phyloP scores from a whole-genome alignment of 2,797 vertebrate species.

The Galagoides demidoff region DNA sequence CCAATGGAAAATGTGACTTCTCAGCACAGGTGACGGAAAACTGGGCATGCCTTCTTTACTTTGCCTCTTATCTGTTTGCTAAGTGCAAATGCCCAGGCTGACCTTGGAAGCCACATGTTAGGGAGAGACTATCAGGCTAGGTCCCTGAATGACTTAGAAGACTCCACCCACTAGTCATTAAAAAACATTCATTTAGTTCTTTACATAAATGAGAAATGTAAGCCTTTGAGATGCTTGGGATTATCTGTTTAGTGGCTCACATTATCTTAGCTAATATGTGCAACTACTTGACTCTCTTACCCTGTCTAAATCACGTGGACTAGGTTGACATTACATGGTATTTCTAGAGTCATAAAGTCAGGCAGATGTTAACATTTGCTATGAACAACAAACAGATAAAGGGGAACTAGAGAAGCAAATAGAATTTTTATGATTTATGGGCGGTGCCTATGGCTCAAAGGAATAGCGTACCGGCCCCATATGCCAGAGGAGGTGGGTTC shows the following conservation, averaged over 20 bases:
- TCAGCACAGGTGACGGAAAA: not conserved
- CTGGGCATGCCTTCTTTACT: not conserved
- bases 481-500: too few species aligned
- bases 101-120: not conserved
- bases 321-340: not conserved
- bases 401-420: not conserved
- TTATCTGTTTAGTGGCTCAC: not conserved
- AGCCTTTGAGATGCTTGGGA: not conserved
- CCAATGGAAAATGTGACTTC: not conserved
- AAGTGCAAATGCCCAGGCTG: not conserved
- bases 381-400: not conserved
- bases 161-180: not conserved
- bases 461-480: too few species aligned
- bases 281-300: not conserved
- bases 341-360: not conserved
- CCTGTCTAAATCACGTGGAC: not conserved
- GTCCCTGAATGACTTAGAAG: not conserved
- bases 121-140: not conserved
- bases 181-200: not conserved
- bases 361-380: not conserved
- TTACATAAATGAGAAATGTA: not conserved
- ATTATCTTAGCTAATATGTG: not conserved
- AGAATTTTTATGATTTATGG: not conserved
- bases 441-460: too few species aligned
- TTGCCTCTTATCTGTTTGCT: not conserved